Conservation (phyloP, 2,113 vertebrate species). For the Callocephalon fimbriatum region DNA sequence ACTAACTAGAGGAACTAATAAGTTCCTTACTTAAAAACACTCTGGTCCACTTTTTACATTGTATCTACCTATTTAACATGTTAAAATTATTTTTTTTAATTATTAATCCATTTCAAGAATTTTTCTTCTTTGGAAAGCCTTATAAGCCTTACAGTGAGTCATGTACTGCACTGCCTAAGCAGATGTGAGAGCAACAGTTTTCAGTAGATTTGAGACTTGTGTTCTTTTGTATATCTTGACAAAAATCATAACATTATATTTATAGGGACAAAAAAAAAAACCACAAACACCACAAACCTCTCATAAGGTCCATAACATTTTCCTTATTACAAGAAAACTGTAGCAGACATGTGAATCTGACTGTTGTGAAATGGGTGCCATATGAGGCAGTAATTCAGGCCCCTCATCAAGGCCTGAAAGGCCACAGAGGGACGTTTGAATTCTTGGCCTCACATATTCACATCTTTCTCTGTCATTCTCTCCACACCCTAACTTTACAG, state of each 20-base stretch:
- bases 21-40: not conserved
- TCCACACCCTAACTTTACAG: not conserved
- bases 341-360: not conserved
- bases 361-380: not conserved
- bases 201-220: not conserved
- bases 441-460: not conserved
- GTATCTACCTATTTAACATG: not conserved
- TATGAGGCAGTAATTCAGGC: fast-evolving
- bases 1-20: not conserved
- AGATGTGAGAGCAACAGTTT: not conserved
- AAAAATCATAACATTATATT: not conserved
- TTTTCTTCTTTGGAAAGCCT: not conserved
- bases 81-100: not conserved
- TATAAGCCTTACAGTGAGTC: not conserved
- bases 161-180: not conserved
- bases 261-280: not conserved
- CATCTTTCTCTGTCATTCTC: not conserved
- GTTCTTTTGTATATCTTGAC: not conserved
- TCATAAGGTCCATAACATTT: not conserved
- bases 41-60: not conserved
- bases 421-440: not conserved
- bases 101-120: not conserved
- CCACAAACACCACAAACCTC: not conserved
- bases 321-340: not conserved
- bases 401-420: not conserved